Evolutionary conservation across 1,140 invertebrate genomes (phyloP).

Genomic region (Aphis craccivora): DNA sequence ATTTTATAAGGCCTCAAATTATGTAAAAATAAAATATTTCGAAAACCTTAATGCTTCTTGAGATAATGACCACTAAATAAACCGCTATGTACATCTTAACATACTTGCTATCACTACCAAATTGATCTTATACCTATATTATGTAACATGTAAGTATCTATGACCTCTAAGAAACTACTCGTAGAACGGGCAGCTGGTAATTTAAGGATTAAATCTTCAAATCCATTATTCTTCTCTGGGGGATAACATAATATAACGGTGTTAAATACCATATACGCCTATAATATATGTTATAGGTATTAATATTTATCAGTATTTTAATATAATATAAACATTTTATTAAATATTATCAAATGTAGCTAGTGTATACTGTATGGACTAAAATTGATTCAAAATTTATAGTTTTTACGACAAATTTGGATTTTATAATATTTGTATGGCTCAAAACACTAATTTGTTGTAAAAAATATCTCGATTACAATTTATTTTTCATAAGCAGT

Average conservation of each 20-base stretch:
- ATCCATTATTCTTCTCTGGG: too few species aligned
- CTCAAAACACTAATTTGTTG: not conserved
- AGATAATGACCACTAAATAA: not conserved
- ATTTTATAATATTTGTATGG: not conserved
- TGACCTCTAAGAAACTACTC: too few species aligned
- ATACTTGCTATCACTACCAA: not conserved
- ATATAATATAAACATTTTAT: not conserved
- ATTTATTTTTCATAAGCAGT: not conserved
- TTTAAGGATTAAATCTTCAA: too few species aligned
- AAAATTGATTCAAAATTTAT: not conserved
- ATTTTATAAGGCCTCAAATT: too few species aligned
- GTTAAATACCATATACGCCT: not conserved
- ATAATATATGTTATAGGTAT: not conserved
- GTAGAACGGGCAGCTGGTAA: too few species aligned
- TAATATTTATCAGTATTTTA: not conserved
- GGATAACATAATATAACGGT: not conserved
- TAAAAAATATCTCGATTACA: not conserved
- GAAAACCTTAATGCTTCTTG: not conserved
- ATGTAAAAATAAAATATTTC: not conserved
- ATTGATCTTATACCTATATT: not conserved
- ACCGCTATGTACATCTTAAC: not conserved
- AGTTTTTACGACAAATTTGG: not conserved
- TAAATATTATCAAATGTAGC: not conserved
- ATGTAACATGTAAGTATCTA: not conserved
- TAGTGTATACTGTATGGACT: not conserved